Evolutionary conservation across 2,888 invertebrate genomes (phyloP), one percentile per base, ranked within the genome.

Genomic region (Cephus rjabovi): DNA sequence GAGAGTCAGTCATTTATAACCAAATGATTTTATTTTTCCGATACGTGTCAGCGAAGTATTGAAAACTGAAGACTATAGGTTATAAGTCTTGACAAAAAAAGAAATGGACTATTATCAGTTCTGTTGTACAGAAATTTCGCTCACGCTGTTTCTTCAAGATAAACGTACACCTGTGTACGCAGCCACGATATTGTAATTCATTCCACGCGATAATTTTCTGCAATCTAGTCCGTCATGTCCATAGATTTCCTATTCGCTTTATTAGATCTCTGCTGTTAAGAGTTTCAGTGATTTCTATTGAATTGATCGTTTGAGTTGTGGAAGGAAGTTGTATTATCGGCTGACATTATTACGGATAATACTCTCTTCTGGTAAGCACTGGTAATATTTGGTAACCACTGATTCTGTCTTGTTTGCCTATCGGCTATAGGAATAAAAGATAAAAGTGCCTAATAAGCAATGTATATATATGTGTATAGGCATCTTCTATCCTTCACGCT

Each of bases 371-470:
- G 56, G 23, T 23, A 56, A 23, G 56, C 23, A 9, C 6, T 23
- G 56, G 23, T 56, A 56, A 15, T 23, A 56, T 75, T 79, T 83
- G 81, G 74, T 83, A 81, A 86, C 83, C 74, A 81, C 80, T 56
- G 56, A 56, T 56, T 56, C 23, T 83, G 79, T 83, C 81, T 85
- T 82, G 76, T 82, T 82, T 80, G 83, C 82, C 79, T 84, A 84
- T 79, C 82, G 80, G 81, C 78, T 83, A 84, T 79, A 23, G 56
- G 81, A 82, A 87, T 83, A 83, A 83, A 85, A 56, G 56, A 56
- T 56, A 56, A 56, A 56, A 56, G 56, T 56, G 56, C 23, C 56
- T 56, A 56, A 56, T 56, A 56, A 23, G 56, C 23, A 56, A 56
- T 2, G 2, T 9, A 23, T 23, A 23, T 23, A 56, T 12, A 12